phyloP scores from a whole-genome alignment of 2,888 invertebrate species.

The Cybosia mesomella region DNA sequence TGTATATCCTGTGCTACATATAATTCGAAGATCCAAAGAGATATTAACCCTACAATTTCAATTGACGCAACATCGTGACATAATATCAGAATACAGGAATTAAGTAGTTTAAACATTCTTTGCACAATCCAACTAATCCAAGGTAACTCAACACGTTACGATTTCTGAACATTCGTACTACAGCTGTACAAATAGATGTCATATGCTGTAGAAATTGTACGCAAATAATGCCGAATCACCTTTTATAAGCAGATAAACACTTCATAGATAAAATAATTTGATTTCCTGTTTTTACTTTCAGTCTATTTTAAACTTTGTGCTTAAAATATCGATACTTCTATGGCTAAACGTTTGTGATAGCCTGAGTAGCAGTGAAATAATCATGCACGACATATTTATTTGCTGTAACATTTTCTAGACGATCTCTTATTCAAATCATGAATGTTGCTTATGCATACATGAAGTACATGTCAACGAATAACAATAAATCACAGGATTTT shows the following conservation, averaged over 20 bases:
- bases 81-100: not conserved
- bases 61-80: not conserved
- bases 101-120: constrained; percentile 3
- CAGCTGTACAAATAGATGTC: constrained; percentile 24
- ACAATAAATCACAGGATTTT: constrained; percentile 28
- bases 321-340: constrained; percentile 27
- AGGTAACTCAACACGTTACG: constrained; percentile 12
- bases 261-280: constrained; percentile 25
- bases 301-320: constrained; percentile 29
- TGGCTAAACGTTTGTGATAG: constrained; percentile 25
- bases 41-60: not conserved
- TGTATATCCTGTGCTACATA: not conserved
- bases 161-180: constrained; percentile 14
- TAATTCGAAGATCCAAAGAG: not conserved
- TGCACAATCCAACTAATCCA: constrained; percentile 12
- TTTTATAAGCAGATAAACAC: constrained; percentile 19
- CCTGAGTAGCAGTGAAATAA: constrained; percentile 26
- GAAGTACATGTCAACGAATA: constrained; percentile 17
- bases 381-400: constrained; percentile 18
- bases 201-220: constrained; percentile 14
- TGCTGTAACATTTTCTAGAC: constrained; percentile 19
- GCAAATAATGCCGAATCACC: constrained; percentile 26
- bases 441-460: constrained; percentile 10
- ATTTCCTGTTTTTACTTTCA: constrained; percentile 17
- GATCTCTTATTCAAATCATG: constrained; percentile 20